These are phyloP conservation scores for Manis javanica DNA, from an alignment of 2,797 vertebrate genomes.

Conservation along the genomic window DNA sequence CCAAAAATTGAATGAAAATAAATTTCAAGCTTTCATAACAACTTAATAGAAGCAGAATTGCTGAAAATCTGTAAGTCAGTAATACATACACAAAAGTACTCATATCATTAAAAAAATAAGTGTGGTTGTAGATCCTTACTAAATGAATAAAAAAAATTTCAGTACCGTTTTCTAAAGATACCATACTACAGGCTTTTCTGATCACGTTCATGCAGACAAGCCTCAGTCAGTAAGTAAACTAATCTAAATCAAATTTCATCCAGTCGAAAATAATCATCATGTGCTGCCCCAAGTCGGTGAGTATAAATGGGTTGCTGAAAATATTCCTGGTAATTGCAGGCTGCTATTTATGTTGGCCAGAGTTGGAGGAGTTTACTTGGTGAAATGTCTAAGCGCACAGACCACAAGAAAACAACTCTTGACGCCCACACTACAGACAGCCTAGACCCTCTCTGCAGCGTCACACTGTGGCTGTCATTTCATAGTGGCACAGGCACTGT, in stretches of 20 bases:
- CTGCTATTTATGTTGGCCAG: conserved; percentile 77
- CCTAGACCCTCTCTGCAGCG: background rate
- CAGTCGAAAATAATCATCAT: conserved; percentile 73
- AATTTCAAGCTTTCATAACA: background rate
- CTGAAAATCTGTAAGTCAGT: background rate
- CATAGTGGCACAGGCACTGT: background rate
- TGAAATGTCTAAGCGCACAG: conserved; percentile 29
- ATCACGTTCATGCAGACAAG: conserved; percentile 39
- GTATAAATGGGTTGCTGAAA: conserved; percentile 68
- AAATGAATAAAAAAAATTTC: conserved; percentile 51
- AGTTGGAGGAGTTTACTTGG: conserved; percentile 62
- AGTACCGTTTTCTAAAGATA: conserved; percentile 28
- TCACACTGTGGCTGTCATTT: background rate
- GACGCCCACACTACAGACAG: background rate
- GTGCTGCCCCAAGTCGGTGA: conserved; percentile 63
- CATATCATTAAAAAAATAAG: background rate
- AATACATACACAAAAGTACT: background rate
- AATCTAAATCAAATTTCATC: conserved; percentile 77
- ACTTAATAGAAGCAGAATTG: background rate
- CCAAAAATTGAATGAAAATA: background rate
- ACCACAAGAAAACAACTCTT: conserved; percentile 15
- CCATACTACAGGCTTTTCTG: background rate
- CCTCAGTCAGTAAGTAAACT: conserved; percentile 70
- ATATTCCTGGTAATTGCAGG: conserved; percentile 75
- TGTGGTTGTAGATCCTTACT: background rate